Evolutionary conservation across 2,113 vertebrate species (phyloP).

Genomic region (Thryonomys swinderianus): DNA sequence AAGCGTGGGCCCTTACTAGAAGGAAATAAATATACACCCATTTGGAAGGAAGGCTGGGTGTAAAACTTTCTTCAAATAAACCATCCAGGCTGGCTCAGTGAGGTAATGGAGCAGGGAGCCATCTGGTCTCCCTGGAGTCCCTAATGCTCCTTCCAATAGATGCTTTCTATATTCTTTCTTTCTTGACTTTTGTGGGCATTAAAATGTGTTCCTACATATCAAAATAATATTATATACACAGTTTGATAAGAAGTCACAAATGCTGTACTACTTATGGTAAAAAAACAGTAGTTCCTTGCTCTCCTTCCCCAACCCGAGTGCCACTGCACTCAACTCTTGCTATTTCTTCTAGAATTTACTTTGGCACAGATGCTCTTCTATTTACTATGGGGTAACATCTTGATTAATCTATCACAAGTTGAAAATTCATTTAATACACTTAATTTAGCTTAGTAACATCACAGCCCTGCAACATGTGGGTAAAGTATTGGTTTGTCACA

Average conservation of each 20-base stretch:
- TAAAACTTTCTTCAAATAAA: neutral
- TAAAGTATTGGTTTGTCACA: neutral
- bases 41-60: neutral
- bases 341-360: neutral
- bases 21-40: neutral
- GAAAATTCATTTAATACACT: neutral
- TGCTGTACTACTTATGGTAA: neutral
- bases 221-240: neutral
- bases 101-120: neutral
- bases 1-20: neutral
- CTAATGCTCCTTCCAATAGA: neutral
- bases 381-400: neutral
- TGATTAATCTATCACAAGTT: neutral
- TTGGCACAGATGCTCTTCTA: neutral
- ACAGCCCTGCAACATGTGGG: neutral
- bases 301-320: fast-evolving
- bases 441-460: neutral
- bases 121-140: neutral
- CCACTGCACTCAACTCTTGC: neutral
- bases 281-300: neutral
- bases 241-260: neutral
- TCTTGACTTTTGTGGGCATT: neutral
- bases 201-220: neutral
- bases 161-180: neutral
- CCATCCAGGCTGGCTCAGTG: neutral